These are phyloP conservation scores for Acholoe squamosa DNA, from an alignment of 2,888 invertebrate species.

Conservation along the genomic window DNA sequence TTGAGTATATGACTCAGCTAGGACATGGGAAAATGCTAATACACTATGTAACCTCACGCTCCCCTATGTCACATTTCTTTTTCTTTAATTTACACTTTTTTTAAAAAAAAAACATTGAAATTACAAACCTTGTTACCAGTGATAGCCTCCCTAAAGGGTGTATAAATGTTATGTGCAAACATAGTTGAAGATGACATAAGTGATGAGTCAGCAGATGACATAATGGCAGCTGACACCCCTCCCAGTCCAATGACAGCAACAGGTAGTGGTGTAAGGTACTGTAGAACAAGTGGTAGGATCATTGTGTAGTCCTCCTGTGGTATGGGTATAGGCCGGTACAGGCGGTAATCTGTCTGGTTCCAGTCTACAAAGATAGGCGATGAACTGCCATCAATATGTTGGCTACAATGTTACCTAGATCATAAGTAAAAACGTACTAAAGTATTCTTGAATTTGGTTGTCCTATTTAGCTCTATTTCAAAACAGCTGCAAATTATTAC, in stretches of 20 bases:
- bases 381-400: no score
- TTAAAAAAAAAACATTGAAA: no score
- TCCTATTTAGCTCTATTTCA: no score
- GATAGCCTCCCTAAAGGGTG: slow-evolving; percentile 62
- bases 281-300: slow-evolving; percentile 97
- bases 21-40: no score
- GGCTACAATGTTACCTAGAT: no score
- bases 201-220: slow-evolving; percentile 68
- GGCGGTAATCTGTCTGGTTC: slow-evolving; percentile 66
- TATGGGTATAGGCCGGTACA: slow-evolving; percentile 57
- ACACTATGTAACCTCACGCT: no score
- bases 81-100: no score
- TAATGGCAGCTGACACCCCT: slow-evolving; percentile 93
- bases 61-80: no score
- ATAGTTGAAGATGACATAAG: slow-evolving; percentile 69
- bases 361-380: slow-evolving; percentile 61
- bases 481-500: no score
- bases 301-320: slow-evolving; percentile 89
- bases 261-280: slow-evolving; percentile 95
- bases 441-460: no score
- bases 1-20: no score
- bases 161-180: slow-evolving; percentile 69
- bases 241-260: slow-evolving; percentile 97
- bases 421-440: no score
- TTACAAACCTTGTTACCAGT: slow-evolving; percentile 15